Evolutionary conservation across 2,888 invertebrate genomes (phyloP), one percentile per base, ranked within the genome.

Genomic region (Ametastegia equiseti): DNA sequence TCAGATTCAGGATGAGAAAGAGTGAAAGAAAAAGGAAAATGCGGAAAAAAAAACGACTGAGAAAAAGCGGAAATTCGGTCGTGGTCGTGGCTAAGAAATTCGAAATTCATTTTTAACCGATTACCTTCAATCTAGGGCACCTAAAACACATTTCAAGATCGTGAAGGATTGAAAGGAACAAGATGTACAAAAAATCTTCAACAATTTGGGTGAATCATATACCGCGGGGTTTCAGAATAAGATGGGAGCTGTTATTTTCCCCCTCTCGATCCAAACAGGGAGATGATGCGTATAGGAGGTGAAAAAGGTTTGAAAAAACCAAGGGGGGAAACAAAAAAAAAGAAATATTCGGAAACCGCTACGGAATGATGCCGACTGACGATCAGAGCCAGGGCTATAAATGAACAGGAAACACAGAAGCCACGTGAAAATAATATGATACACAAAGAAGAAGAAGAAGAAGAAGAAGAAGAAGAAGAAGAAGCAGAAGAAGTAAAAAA

Each of bases 331-430:
- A 33, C 9, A 36, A 36, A 33, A 45, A 27, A 36, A n/a, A 36
- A 36, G n/a, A 39, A 67, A 39, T n/a, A 19, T 19, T 39, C 6
- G 39, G 9, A 67, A 67, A 67, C 39, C 19, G 23, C 39, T 65
- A 36, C 19, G 9, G n/a, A 71, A 71, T 71, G 47, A 71, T 27
- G 45, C 45, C 69, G 69, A 71, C 13, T n/a, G n/a, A n/a, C n/a
- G n/a, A n/a, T n/a, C n/a, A 4, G 19, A 39, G 7, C 3, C 9
- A 7, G 1, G 65, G 39, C 39, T 67, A 15, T 15, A 30, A 45
- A 23, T 15, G 45, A 71, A 71, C 69, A 71, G 71, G 71, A 71
- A 71, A 71, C 71, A 27, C 71, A 47, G 45, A 47, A 71, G 71
- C 71, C 33, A 75, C 75, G 75, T 75, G 50, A 54, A 75, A 54